Base-by-base conservation (phyloP, 1,140 invertebrate genomes). In the Saccostrea glomerata region DNA sequence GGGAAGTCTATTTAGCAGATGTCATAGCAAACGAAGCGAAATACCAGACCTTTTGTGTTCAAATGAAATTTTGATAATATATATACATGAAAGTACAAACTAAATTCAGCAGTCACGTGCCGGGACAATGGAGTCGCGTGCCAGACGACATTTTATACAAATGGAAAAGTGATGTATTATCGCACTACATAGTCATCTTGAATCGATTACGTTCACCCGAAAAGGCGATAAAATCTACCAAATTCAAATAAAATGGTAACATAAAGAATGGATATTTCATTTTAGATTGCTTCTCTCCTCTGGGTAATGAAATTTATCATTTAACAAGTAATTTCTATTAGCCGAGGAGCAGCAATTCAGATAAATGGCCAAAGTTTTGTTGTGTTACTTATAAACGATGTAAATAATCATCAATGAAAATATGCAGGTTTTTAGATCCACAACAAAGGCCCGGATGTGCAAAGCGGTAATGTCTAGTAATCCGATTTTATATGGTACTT, bases 61-160 rank as follows among this genome's bases (percentile, higher is more conserved):
- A 30, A 77, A 77, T 36, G 70, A 11, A 30, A 30, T 25, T 77
- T 77, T 77, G 11, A 30, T 30, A 77, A 77, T 36, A 36, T 25
- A 15, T 77, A 77, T 77, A 77, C 23, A 15, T 77, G 70, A 77
- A 77, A 77, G 70, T 77, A 77, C 23, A 30, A 30, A 77, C 25
- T 77, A 77, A 77, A 15, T 36, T 9, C 25, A 23, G 58, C 70
- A 13, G 30, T 12, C 70, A 36, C 25, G 70, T 36, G 70, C 70
- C 70, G 15, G 11, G 70, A 77, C 23, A 77, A 77, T 77, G 70
- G 70, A 77, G 70, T 77, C 70, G 70, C 30, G 70, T 77, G 70
- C 11, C 70, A 77, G 25, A 36, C 70, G 23, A 77, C 70, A 77
- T 30, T 15, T 63, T 20, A 63, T 20, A 63, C n/a, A 63, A 47